Evolutionary conservation across 2,113 vertebrate genomes (phyloP), one percentile per base, ranked within the genome.

Genomic region (Myodes glareolus): DNA sequence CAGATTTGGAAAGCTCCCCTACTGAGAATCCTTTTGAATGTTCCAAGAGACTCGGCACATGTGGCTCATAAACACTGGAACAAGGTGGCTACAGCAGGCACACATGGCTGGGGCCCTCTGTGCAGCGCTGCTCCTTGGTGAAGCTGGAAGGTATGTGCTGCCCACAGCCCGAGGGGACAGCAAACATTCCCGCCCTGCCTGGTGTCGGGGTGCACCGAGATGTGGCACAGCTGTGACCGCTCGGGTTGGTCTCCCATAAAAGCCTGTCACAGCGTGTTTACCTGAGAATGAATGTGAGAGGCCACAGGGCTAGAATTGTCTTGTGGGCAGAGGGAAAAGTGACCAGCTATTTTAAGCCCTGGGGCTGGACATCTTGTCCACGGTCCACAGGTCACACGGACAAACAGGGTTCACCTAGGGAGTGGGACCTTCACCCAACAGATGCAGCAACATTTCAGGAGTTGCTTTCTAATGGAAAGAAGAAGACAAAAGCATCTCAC

Each of bases 271-370:
- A 94, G 98, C 96, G 96, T 99, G 99, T 99, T 99, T 99, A 99
- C 99, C 99, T 99, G 99, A 98, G 99, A 99, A 99, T 99, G 98
- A 99, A 99, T 99, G 98, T 99, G 98, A 99, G 99, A 99, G 98
- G 98, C 97, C 97, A 97, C 87, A 97, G 98, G 98, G 98, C 98
- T 97, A 97, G 98, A 98, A 98, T 98, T 98, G 98, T 99, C 99
- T 99, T 98, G 61, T 96, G 92, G 94, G 98, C 97, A 98, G 98
- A 98, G 99, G 98, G 98, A 98, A 99, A 98, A 96, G 94, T 98
- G 97, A 94, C 76, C 16, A 85, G 95, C 95, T 98, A 98, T 98
- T 98, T 98, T 95, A 97, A 96, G 98, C 94, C 52, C 6, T 3
- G 95, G 92, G 94, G 95, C 75, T 97, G 98, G 96, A 98, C 98